These are phyloP conservation scores for Procavia capensis DNA, from an alignment of 2,113 vertebrate genomes.

Conservation along the genomic window DNA sequence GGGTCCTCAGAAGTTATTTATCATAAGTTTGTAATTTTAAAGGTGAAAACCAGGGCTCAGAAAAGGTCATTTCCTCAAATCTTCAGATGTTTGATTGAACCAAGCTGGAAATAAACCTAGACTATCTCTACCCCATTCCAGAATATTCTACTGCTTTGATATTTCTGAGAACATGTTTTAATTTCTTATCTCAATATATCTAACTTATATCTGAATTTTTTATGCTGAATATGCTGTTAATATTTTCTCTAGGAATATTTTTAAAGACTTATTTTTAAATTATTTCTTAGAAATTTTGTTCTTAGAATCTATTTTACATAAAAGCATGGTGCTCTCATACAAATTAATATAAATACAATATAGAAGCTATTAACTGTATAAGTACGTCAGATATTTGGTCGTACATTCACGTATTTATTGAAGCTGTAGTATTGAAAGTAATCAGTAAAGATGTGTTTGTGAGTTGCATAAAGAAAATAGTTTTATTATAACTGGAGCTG, in stretches of 20 bases:
- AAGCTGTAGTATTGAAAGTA: background rate
- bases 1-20: background rate
- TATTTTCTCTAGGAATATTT: background rate
- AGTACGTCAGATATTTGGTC: background rate
- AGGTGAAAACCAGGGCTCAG: background rate
- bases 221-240: background rate
- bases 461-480: background rate
- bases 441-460: background rate
- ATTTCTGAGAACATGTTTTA: background rate
- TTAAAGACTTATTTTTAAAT: background rate
- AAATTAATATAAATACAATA: slow-evolving; percentile 1
- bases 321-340: background rate
- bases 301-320: background rate
- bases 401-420: background rate
- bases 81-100: background rate
- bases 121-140: background rate
- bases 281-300: background rate
- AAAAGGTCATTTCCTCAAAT: background rate
- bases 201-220: slow-evolving; percentile 1
- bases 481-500: background rate
- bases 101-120: background rate
- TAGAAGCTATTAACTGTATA: background rate
- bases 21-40: background rate
- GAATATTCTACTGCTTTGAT: background rate
- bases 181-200: background rate